Evolutionary conservation across 2,888 invertebrate genomes (phyloP).

Genomic region (Polydrusus cervinus): DNA sequence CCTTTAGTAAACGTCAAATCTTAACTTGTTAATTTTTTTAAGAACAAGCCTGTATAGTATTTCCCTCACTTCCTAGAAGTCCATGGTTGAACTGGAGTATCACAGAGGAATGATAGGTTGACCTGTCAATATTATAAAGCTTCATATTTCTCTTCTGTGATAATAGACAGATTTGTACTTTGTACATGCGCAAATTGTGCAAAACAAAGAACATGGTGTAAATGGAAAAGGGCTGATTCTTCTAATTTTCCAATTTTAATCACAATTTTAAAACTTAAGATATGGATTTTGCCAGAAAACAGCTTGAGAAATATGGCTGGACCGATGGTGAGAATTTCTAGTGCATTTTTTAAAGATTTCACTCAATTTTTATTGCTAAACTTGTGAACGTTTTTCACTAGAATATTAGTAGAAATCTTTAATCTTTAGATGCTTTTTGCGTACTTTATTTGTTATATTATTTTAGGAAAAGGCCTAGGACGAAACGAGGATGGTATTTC

Average conservation of each 20-base stretch:
- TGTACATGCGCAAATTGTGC: background rate
- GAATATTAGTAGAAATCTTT: too few species aligned
- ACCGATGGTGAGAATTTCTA: conserved; percentile 73
- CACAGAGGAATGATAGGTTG: too few species aligned
- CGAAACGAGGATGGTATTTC: conserved; percentile 86
- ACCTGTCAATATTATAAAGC: too few species aligned
- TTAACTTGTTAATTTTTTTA: too few species aligned
- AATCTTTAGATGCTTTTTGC: too few species aligned
- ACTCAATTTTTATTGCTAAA: background rate
- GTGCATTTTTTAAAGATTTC: conserved; percentile 5
- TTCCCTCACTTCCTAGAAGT: too few species aligned
- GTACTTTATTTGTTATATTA: too few species aligned
- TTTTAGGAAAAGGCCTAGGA: conserved; percentile 87
- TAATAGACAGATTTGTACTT: background rate
- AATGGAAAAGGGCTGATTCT: background rate
- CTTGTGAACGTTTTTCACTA: too few species aligned
- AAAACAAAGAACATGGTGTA: conserved; percentile 12
- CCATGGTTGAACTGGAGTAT: too few species aligned
- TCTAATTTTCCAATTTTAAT: background rate
- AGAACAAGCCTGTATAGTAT: too few species aligned
- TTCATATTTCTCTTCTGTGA: background rate
- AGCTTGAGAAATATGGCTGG: conserved; percentile 87
- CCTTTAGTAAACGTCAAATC: too few species aligned
- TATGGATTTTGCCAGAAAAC: conserved; percentile 83
- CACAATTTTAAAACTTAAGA: background rate